A percentile compares a stretch with the other conserved stretches of the same genome.
Conservation (phyloP, 2,113 vertebrate genomes). For the Coracopsis vasa region DNA sequence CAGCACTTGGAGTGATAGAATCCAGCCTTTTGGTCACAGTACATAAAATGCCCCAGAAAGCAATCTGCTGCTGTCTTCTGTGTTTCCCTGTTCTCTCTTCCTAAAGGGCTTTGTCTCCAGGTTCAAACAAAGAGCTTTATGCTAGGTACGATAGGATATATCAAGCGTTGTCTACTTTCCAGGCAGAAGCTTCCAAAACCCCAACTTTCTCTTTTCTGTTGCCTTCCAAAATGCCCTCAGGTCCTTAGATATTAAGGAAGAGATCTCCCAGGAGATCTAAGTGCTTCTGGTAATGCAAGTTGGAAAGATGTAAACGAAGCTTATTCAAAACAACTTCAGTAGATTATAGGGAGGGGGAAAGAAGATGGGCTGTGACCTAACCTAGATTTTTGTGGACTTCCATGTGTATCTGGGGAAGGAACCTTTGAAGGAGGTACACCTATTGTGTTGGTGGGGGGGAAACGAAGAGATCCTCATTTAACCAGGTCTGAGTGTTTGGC, state of each 20-base stretch:
- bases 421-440: neutral
- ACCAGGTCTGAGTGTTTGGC: accelerated
- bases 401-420: neutral
- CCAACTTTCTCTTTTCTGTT: slow-evolving; percentile 15
- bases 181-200: neutral
- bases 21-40: neutral
- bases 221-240: slow-evolving; percentile 41
- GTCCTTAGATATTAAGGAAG: slow-evolving; percentile 16
- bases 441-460: neutral
- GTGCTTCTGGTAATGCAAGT: slow-evolving; percentile 23
- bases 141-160: neutral
- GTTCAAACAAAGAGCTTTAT: neutral
- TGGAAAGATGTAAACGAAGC: slow-evolving; percentile 41
- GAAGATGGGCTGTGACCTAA: neutral
- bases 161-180: neutral
- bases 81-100: neutral
- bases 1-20: neutral
- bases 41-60: neutral
- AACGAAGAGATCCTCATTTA: neutral
- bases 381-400: slow-evolving; percentile 1
- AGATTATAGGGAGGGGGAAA: neutral
- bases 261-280: slow-evolving; percentile 29
- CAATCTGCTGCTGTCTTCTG: neutral
- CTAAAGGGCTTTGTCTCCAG: neutral
- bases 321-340: slow-evolving; percentile 27